Base-by-base conservation (phyloP, 2,888 invertebrate species). In the Reticulitermes lucifugus region DNA sequence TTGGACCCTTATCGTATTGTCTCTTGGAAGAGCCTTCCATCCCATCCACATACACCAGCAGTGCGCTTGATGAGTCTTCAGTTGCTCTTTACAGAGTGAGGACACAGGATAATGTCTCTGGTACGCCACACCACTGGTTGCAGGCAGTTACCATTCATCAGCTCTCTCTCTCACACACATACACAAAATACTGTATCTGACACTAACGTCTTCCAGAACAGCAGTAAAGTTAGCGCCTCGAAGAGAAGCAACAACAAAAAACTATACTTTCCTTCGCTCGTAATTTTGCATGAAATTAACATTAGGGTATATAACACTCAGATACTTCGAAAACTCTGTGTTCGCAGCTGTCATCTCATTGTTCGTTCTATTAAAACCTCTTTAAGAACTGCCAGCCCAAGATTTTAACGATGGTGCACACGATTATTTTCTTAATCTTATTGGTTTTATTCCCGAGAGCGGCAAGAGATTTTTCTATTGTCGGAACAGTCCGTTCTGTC, bases 31-130 rank as follows among this genome's bases (percentile, higher is more conserved):
- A 25, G 25, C 9, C 65, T 65, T 25, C 65, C 25, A 1, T 4
- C 18, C n/a, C 9, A 65, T 10, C 6, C 25, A 60, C 46, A 55
- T 18, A 55, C 55, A 55, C 55, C 55, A 55, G 10, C 9, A 25
- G 25, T n/a, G 65, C n/a, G 18, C 55, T 25, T 46, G 25, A 79
- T 51, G 79, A 79, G 79, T 29, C 79, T 79, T 79, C 51, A 79
- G 77, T 46, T 41, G 41, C 77, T 60, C 6, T 14, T 21, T 60
- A 60, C n/a, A 9, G 25, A 65, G 65, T 0, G 55, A 65, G 25
- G 12, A 65, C 60, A 60, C 25, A 65, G 65, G 9, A 7, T 65
- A 65, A n/a, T n/a, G 9, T 25, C 4, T n/a, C 65, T 25, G 65
- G 9, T 12, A 65, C 25, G 12, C 65, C 65, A 55, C 55, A 55